Evolutionary conservation across 1,140 invertebrate species (phyloP), one percentile per base, ranked within the genome.

Genomic region (Tetranychus urticae): DNA sequence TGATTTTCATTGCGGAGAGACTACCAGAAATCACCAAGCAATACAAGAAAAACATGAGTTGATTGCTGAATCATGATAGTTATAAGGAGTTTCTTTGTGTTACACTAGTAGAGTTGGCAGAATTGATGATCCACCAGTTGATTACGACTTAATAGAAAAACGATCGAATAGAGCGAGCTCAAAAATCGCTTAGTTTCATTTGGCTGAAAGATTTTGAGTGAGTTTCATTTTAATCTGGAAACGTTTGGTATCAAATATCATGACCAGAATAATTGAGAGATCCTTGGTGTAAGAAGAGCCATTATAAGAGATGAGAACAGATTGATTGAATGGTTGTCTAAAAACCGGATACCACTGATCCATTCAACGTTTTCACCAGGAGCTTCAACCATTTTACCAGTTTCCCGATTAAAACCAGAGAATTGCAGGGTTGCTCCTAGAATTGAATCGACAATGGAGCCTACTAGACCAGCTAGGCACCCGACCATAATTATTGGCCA

Each of bases 291-390:
- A 7, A 82, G 70, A 7, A 89, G 68, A 12, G 80, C 83, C 63
- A 82, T 85, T 1, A 84, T 71, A 48, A 90, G 78, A 61, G 80
- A 84, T 0, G 86, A 83, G 56, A 91, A 73, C 23, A 93, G 75
- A 73, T 92, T 93, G 0, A 93, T 85, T 72, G 84, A 83, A 68
- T 91, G 85, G 71, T 92, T 92, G 70, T 91, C 86, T 23, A 93
- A 71, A 55, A 90, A 72, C 65, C 79, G 77, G 61, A 76, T 71
- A 36, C 88, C 88, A 69, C 80, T 79, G 58, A 92, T 85, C 69
- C 86, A 79, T 61, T 78, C 79, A 1, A 90, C 78, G 35, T 79
- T 76, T 65, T 78, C 75, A 33, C 81, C 83, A 33, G 84, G 81
- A 46, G 77, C 74, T 61, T 86, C 82, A 0, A 88, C 85, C 63